Conservation (phyloP, 2,888 invertebrate species). For the Tiphia femorata region DNA sequence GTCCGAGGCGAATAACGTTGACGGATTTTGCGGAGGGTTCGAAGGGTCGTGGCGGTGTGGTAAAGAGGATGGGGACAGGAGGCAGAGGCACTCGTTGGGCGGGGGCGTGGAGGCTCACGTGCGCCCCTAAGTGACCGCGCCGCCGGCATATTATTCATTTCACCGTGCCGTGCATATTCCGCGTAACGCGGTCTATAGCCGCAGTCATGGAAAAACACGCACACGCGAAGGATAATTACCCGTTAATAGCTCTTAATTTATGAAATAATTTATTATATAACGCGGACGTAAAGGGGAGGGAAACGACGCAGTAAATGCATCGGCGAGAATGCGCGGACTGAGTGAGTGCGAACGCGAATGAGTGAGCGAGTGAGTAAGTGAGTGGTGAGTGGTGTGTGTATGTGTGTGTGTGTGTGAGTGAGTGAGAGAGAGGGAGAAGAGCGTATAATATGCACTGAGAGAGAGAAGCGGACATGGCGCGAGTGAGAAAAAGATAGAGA, state of each 20-base stretch:
- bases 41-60: slow-evolving; percentile 8
- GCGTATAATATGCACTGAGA: background rate
- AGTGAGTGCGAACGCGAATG: slow-evolving; percentile 20
- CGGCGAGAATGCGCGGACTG: slow-evolving; percentile 19
- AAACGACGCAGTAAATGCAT: slow-evolving; percentile 27
- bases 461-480: background rate
- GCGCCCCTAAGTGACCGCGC: slow-evolving; percentile 34
- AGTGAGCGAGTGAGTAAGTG: slow-evolving; percentile 14
- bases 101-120: slow-evolving; percentile 5
- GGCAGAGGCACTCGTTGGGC: slow-evolving; percentile 2
- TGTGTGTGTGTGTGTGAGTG: too few relatives aligned
- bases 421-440: slow-evolving; percentile 8
- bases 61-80: slow-evolving; percentile 10
- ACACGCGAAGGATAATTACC: slow-evolving; percentile 53
- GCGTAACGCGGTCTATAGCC: slow-evolving; percentile 44
- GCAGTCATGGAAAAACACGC: slow-evolving; percentile 55
- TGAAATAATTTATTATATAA: slow-evolving; percentile 60
- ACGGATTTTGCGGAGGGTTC: slow-evolving; percentile 24
- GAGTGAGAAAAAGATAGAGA: background rate
- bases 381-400: too few relatives aligned
- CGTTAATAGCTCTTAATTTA: slow-evolving; percentile 59
- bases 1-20: slow-evolving; percentile 31
- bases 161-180: slow-evolving; percentile 31
- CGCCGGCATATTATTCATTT: slow-evolving; percentile 35
- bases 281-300: slow-evolving; percentile 27